Base-by-base conservation (phyloP, 2,113 vertebrate species). In the Engystomops pustulosus region DNA sequence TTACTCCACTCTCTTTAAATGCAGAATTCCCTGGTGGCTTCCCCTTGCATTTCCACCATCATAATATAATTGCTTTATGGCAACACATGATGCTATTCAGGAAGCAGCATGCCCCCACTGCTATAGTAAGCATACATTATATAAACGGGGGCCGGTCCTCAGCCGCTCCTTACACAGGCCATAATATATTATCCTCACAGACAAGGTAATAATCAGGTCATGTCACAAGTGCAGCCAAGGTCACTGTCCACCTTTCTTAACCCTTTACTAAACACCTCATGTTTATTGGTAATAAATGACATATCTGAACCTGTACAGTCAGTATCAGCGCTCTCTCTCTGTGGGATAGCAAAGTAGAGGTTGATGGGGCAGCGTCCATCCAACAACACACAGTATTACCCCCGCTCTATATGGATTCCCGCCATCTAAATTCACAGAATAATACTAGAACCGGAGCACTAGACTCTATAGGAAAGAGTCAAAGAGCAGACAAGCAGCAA, bases 1-100 rank as follows among this genome's bases (percentile, higher is more conserved):
- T 77, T 51, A 77, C n/a, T 55, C 74, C 38, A 41, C 8, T 77
- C 20, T 53, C n/a, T 36, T 51, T 36, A 76, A 58, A n/a, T 36
- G 25, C 74, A 77, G 51, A n/a, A 77, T 38, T 38, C 74, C 32
- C 74, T 77, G 23, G 74, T 58, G 74, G 32, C 10, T 58, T 53
- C 55, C 1, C 30, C 17, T 38, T 38, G 74, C 20, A 58, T 77
- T 51, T 77, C 49, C 74, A 77, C 25, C 44, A 76, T 34, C 25
- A 25, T 18, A 77, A 17, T 23, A 36, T 36, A 55, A 77, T 38
- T 76, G 27, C 51, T 77, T 55, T 38, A 36, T 77, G 51, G 32
- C 30, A 20, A 53, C 72, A 76, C 4, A 2, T 20, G 49, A 77
- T 23, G 17, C 6, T 18, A 76, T 20, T 18, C 72, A 11, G 49